Evolutionary conservation across 2,888 invertebrate species (phyloP).

Genomic region (Cryptus armator): DNA sequence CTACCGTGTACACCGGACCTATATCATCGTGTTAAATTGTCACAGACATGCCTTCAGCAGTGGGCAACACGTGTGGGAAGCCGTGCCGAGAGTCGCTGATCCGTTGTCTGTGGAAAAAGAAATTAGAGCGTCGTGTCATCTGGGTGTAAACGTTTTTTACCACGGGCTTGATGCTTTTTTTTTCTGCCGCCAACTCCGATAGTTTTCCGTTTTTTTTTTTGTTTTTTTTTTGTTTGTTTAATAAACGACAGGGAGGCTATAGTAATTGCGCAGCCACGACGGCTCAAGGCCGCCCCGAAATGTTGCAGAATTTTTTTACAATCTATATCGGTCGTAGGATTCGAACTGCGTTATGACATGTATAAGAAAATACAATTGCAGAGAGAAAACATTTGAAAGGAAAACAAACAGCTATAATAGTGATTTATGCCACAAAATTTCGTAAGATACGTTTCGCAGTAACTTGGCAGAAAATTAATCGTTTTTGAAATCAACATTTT

Average conservation of each 20-base stretch:
- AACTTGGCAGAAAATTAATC: no score
- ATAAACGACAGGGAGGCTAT: not conserved
- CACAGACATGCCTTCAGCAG: conserved; percentile 17
- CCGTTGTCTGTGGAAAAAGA: conserved; percentile 37
- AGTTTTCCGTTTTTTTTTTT: conserved; percentile 9
- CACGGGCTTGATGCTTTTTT: conserved; percentile 3
- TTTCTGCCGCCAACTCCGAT: conserved; percentile 17
- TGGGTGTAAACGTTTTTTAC: conserved; percentile 36
- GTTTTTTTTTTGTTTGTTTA: conserved; percentile 19
- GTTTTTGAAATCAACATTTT: no score
- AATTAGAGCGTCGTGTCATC: conserved; percentile 48
- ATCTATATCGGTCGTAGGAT: not conserved
- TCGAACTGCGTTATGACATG: no score
- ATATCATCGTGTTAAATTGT: conserved; percentile 40
- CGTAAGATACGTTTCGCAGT: no score
- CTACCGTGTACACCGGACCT: not conserved
- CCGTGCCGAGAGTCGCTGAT: conserved; percentile 34
- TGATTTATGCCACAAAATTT: no score
- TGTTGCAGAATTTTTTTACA: not conserved
- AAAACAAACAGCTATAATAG: no score
- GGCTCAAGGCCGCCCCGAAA: not conserved
- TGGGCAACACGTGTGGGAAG: conserved; percentile 45
- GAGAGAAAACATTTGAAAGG: no score
- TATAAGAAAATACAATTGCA: no score
- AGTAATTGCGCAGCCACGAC: not conserved